A percentile compares a stretch with the other conserved stretches of the same genome.
phyloP scores from a whole-genome alignment of 2,888 invertebrate genomes.

The Tipula unca region DNA sequence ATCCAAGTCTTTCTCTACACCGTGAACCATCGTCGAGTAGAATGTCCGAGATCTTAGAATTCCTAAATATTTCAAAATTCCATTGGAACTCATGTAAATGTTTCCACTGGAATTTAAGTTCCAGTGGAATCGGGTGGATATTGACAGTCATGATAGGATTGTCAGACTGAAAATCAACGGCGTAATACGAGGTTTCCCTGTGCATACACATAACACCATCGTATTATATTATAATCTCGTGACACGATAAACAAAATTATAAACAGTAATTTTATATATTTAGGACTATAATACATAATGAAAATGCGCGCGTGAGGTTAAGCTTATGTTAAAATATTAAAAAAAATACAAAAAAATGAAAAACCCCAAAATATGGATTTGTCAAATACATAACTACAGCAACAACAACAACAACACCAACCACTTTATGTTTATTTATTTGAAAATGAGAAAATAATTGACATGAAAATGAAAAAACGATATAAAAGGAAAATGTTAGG shows the following conservation, averaged over 20 bases:
- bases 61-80: no score
- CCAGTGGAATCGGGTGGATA: no score
- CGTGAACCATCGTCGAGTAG: no score
- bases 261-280: neutral
- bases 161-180: no score
- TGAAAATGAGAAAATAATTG: conserved; percentile 14
- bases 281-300: neutral
- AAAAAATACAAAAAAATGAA: neutral
- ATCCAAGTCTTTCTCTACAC: no score
- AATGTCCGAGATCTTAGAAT: no score
- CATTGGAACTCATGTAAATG: no score
- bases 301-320: neutral
- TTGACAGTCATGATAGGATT: no score
- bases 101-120: no score
- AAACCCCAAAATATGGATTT: conserved; percentile 8
- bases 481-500: conserved; percentile 3
- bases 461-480: conserved; percentile 14
- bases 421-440: conserved; percentile 2
- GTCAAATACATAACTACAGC: neutral
- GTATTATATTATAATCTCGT: neutral
- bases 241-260: conserved; percentile 8
- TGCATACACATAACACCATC: neutral
- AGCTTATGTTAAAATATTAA: neutral
- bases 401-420: neutral
- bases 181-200: neutral